Base-by-base conservation (phyloP, 2,888 invertebrate species). In the Phengaris alcon region DNA sequence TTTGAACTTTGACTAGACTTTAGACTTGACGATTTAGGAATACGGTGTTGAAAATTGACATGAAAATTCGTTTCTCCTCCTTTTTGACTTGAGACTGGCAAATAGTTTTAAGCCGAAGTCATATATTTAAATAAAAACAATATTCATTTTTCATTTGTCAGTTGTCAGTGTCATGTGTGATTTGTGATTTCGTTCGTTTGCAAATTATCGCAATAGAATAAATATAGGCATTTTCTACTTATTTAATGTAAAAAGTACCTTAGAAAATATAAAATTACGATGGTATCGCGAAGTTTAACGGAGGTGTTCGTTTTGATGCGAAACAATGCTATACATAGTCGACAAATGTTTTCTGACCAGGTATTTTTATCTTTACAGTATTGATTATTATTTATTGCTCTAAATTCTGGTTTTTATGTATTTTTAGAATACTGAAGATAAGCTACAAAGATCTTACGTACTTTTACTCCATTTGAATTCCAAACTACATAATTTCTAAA, bases 261-360 rank as follows among this genome's bases (percentile, higher is more conserved):
- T 44, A 44, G 35, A 55, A 44, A 55, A n/a, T 35, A 55, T 68
- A 22, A 74, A 70, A 68, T 70, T 52, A 87, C 83, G 86, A 98
- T 98, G 97, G 96, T 97, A 77, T 96, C 96, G 59, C 95, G 98
- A 88, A 98, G 96, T 91, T 94, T 98, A 82, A 98, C 98, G 0
- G 98, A 98, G 87, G 97, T 98, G 74, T 99, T 97, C 90, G 94
- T 98, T 83, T 94, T 99, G 78, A 98, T 99, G 98, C 95, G 99
- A 82, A 99, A 99, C 87, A 99, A 99, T 96, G 98, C 99, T 44
- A 95, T 98, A 77, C 98, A 99, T 89, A 98, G 97, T 88, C 95
- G 97, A 78, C 97, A 97, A 86, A 96, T 98, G 86, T 98, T 97
- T 89, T 95, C 97, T 1, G 98, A 98, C 54, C 79, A 80, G 79